These are phyloP conservation scores for Muricea muricata DNA, from an alignment of 92 coral and sea anemone genomes.

Conservation along the genomic window DNA sequence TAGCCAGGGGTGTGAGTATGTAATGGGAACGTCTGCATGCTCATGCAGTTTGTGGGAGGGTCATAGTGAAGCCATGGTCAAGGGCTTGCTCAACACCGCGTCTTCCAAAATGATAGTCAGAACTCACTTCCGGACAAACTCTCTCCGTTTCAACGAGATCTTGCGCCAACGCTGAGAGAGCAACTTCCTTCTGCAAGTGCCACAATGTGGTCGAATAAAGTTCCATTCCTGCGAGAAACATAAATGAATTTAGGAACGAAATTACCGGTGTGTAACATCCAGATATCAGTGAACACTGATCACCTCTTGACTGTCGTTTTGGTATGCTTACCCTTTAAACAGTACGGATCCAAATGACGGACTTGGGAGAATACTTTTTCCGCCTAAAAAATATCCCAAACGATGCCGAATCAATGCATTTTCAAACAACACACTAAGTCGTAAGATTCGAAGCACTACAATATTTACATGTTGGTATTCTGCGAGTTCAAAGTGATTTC, in stretches of 20 bases:
- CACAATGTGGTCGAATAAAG: constrained; percentile 93
- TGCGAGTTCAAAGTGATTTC: constrained; percentile 94
- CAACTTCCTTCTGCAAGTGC: constrained; percentile 97
- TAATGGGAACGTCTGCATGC: too few relatives aligned
- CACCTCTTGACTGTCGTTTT: too few relatives aligned
- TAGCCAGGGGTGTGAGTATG: too few relatives aligned
- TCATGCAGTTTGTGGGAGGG: too few relatives aligned
- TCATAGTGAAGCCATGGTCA: too few relatives aligned
- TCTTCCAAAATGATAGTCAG: too few relatives aligned
- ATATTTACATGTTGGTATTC: constrained; percentile 85
- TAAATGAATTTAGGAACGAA: too few relatives aligned
- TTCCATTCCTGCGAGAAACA: constrained; percentile 85
- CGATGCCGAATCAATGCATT: not conserved
- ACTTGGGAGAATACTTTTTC: constrained; percentile 91
- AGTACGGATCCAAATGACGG: constrained; percentile 79
- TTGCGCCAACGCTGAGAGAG: constrained; percentile 92
- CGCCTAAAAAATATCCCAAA: constrained; percentile 67
- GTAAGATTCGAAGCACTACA: too few relatives aligned
- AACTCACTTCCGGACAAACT: constrained; percentile 82
- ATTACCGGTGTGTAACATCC: too few relatives aligned
- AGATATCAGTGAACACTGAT: too few relatives aligned
- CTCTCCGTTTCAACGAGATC: constrained; percentile 90
- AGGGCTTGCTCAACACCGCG: too few relatives aligned
- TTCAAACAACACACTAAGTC: not conserved
- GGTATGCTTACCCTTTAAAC: constrained; percentile 83